Evolutionary conservation across 2,113 vertebrate genomes (phyloP), one percentile per base, ranked within the genome.

Genomic region (Chrysochloris asiatica): DNA sequence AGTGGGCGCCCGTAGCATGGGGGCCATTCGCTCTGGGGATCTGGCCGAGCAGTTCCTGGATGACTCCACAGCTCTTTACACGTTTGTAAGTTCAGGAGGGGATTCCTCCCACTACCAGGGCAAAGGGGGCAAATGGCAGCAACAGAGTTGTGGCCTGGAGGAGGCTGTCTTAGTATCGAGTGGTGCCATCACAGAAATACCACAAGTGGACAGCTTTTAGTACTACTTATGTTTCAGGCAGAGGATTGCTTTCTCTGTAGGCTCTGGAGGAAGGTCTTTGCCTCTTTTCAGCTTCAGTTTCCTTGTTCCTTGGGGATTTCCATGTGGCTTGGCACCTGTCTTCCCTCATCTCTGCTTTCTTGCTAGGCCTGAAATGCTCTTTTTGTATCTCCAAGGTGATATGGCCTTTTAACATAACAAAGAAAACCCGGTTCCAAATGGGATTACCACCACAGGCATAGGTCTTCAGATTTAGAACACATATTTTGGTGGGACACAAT

Each of bases 31-130:
- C 75, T 98, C 96, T 14, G 97, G 98, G 0, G 97, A 98, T 85
- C 98, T 98, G 93, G 97, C 97, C 0, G 98, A 98, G 94, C 98
- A 99, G 97, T 99, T 99, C 94, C 95, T 99, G 4, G 99, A 99
- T 0, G 99, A 99, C 94, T 99, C 99, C 92, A 99, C 98, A 0
- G 99, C 99, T 0, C 97, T 99, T 33, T 99, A 99, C 96, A 98
- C 98, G 96, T 99, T 99, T 61, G 99, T 99, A 96, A 97, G 99
- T 98, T 69, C 33, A 2, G 28, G 38, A 33, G 12, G 0, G 33
- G 50, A 67, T 73, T 90, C 38, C 36, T 83, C 36, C 91, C 73
- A 54, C 21, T n/a, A 10, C 6, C 5, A 19, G 84, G n/a, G 52
- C 36, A 50, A 45, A 33, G 7, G 72, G 54, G 90, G 61, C 38